Evolutionary conservation across 2,888 invertebrate species (phyloP).

Genomic region (Lepas anatifera): DNA sequence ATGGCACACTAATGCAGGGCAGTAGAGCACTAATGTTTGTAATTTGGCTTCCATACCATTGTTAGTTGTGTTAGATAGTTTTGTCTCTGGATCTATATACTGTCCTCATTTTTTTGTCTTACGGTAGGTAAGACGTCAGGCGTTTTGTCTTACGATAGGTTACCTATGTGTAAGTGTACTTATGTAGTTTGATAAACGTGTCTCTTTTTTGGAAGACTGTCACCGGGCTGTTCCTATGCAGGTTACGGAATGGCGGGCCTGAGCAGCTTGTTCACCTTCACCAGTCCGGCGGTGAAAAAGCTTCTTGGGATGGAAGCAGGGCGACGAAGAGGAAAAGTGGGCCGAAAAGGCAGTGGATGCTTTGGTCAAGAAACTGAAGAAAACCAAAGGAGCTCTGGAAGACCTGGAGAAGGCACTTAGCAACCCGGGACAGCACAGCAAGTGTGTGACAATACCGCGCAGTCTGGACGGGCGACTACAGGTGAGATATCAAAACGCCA

Average conservation of each 20-base stretch:
- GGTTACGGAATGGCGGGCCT: slow-evolving; percentile 62
- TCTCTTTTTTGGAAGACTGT: too few relatives aligned
- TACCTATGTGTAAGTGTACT: too few relatives aligned
- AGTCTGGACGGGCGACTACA: slow-evolving; percentile 92
- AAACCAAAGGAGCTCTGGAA: slow-evolving; percentile 88
- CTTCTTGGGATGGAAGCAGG: slow-evolving; percentile 93
- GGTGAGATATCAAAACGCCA: slow-evolving; percentile 48
- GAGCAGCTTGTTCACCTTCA: slow-evolving; percentile 93
- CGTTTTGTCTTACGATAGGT: too few relatives aligned
- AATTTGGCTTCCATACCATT: too few relatives aligned
- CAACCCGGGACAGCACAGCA: slow-evolving; percentile 85
- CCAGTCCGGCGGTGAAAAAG: slow-evolving; percentile 90
- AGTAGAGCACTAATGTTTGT: too few relatives aligned
- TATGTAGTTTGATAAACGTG: too few relatives aligned
- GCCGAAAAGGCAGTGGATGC: slow-evolving; percentile 97
- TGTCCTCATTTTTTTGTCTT: too few relatives aligned
- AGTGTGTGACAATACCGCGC: slow-evolving; percentile 96
- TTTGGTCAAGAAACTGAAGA: slow-evolving; percentile 89
- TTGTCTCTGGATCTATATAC: too few relatives aligned
- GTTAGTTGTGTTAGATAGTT: too few relatives aligned
- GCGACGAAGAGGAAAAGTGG: slow-evolving; percentile 98
- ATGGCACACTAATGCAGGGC: too few relatives aligned
- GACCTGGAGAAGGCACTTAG: slow-evolving; percentile 84
- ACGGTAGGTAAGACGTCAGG: too few relatives aligned
- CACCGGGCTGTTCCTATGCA: too few relatives aligned